phyloP scores from a whole-genome alignment of 1,140 invertebrate species.

The Drosophila santomea region DNA sequence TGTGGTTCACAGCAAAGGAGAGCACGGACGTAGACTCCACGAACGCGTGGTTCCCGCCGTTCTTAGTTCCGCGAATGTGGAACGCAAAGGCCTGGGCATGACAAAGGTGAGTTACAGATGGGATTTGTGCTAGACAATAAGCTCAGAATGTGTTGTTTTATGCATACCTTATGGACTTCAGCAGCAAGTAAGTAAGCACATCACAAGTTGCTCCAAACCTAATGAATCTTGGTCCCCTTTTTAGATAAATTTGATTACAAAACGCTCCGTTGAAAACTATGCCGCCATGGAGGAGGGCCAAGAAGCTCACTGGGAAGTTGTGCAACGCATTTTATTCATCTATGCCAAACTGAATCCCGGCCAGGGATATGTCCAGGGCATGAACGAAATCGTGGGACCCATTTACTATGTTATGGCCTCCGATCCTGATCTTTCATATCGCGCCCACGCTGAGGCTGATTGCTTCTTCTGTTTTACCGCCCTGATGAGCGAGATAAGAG shows the following conservation, averaged over 20 bases:
- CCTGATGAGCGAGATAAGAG: slow-evolving; percentile 97
- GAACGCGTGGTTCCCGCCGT: slow-evolving; percentile 94
- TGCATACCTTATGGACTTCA: slow-evolving; percentile 46
- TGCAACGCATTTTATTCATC: slow-evolving; percentile 97
- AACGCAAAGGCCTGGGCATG: slow-evolving; percentile 94
- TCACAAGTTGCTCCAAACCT: background rate
- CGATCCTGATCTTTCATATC: slow-evolving; percentile 92
- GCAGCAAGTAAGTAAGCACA: slow-evolving; percentile 78
- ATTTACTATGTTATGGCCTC: slow-evolving; percentile 99
- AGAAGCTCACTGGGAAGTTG: slow-evolving; percentile 98
- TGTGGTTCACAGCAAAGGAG: slow-evolving; percentile 90
- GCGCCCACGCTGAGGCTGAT: slow-evolving; percentile 97
- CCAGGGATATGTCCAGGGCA: slow-evolving; percentile 98
- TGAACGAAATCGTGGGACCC: slow-evolving; percentile 99
- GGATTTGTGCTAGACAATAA: slow-evolving; percentile 14
- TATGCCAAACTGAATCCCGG: slow-evolving; percentile 98
- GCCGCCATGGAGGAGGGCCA: slow-evolving; percentile 92
- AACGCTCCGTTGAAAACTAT: slow-evolving; percentile 90
- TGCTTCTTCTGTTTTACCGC: slow-evolving; percentile 95
- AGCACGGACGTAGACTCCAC: slow-evolving; percentile 90
- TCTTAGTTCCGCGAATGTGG: slow-evolving; percentile 94
- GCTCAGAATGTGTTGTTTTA: slow-evolving; percentile 35
- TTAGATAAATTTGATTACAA: slow-evolving; percentile 87
- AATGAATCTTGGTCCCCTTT: slow-evolving; percentile 3
- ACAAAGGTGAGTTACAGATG: slow-evolving; percentile 89